Base-by-base conservation (phyloP, 1,140 invertebrate species). In the Cardiocondyla obscurior region DNA sequence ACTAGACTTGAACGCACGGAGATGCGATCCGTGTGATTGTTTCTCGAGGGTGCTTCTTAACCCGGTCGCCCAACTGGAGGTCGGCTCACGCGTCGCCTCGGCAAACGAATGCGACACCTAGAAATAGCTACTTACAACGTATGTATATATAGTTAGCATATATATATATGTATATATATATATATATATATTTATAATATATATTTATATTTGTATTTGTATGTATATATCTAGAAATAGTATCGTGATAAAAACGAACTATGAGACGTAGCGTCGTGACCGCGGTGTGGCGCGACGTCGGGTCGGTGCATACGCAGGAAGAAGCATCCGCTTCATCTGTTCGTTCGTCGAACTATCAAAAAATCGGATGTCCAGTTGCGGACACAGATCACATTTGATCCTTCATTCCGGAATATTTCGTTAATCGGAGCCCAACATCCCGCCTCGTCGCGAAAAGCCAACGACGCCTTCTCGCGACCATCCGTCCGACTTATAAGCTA, bases 231-330 rank as follows among this genome's bases (percentile, higher is more conserved):
- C 85, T 86, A 85, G 87, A 88, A 88, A 77, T 88, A 92, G 89
- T 92, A 90, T 91, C 89, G 90, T 92, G 87, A 90, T 93, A 92
- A 93, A 93, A 93, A 93, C 90, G 85, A 93, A 82, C 89, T 91
- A 92, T 93, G 92, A 93, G 92, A 91, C 58, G 33, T 64, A 36
- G 53, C 77, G 60, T 69, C 81, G 65, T 69, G 53, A 62, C 65
- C 81, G 84, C 76, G 82, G 55, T 60, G 67, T 58, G 53, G 73
- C 67, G 69, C 55, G 70, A 84, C 49, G 44, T 85, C 87, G 79
- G 82, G 62, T 36, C 8, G 60, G 46, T 42, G 46, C 25, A 30
- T 16, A 14, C 16, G 22, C 60, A 64, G 51, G 10, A 53, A 42
- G n/a, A 30, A 22, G 55, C 64, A 30, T 60, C 51, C 39, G 12